A percentile compares a stretch with the other conserved stretches of the same genome.
These are phyloP conservation scores for Sarcophaga peregrina DNA, from an alignment of 1,140 invertebrate species.

Conservation along the genomic window DNA sequence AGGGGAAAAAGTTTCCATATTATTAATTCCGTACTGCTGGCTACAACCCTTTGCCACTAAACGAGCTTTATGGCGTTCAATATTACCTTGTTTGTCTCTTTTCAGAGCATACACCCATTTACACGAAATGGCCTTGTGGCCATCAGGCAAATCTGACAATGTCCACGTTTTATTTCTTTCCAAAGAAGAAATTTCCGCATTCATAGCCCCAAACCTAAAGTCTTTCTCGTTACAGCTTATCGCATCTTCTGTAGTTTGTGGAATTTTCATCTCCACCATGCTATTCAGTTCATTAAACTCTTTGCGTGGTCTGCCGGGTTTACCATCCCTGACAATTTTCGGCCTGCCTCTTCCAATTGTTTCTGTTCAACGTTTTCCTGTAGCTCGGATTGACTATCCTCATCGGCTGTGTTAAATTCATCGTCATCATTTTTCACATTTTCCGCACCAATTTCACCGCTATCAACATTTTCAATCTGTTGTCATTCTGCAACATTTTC, in stretches of 20 bases:
- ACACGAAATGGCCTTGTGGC: slow-evolving; percentile 18
- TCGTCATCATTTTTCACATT: too few relatives aligned
- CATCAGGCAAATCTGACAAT: slow-evolving; percentile 44
- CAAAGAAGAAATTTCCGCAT: slow-evolving; percentile 15
- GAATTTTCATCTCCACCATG: neutral
- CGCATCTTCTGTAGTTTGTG: neutral
- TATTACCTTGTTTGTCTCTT: slow-evolving; percentile 55
- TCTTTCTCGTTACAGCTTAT: neutral
- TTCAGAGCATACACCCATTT: slow-evolving; percentile 67
- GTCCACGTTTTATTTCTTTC: slow-evolving; percentile 45
- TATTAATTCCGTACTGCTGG: slow-evolving; percentile 16
- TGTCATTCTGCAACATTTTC: too few relatives aligned
- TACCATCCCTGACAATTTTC: too few relatives aligned
- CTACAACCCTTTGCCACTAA: slow-evolving; percentile 54
- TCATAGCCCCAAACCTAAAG: neutral
- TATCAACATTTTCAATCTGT: too few relatives aligned
- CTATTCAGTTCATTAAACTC: too few relatives aligned
- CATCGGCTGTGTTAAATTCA: neutral
- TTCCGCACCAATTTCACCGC: too few relatives aligned
- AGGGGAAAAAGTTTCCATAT: slow-evolving; percentile 47
- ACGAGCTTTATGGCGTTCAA: slow-evolving; percentile 57
- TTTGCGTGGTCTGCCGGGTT: neutral
- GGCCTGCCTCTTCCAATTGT: too few relatives aligned
- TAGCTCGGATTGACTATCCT: neutral
- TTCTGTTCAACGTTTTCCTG: neutral